phyloP scores from a whole-genome alignment of 2,797 vertebrate species.

The Heteromormyrus szaboi region DNA sequence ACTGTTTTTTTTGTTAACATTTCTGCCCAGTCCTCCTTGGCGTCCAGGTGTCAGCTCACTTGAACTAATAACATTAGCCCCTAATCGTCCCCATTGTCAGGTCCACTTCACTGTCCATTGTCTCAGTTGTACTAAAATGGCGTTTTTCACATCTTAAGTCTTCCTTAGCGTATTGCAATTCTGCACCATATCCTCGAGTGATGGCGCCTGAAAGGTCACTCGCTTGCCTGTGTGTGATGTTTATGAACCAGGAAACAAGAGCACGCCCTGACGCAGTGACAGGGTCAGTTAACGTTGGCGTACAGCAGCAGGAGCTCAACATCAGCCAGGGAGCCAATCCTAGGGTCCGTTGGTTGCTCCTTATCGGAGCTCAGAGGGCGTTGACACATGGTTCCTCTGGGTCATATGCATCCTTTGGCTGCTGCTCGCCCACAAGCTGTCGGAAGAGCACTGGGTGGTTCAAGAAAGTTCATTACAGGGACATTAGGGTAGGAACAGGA shows the following conservation, averaged over 20 bases:
- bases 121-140: not conserved
- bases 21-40: not conserved
- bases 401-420: not conserved
- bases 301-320: not conserved
- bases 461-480: not conserved
- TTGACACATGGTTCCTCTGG: not conserved
- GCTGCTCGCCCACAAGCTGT: not conserved
- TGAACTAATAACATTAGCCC: not conserved
- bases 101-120: not conserved
- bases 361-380: not conserved
- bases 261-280: not conserved
- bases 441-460: not conserved
- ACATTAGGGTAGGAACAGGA: not conserved
- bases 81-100: not conserved
- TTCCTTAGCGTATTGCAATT: not conserved
- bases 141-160: not conserved
- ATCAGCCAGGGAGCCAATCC: not conserved
- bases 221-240: not conserved
- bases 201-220: not conserved
- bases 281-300: not conserved
- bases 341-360: not conserved
- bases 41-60: not conserved
- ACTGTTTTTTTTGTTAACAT: not conserved
- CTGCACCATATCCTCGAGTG: not conserved
- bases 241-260: conserved; percentile 13